phyloP scores from a whole-genome alignment of 2,888 invertebrate genomes.

The Tenodera sinensis region DNA sequence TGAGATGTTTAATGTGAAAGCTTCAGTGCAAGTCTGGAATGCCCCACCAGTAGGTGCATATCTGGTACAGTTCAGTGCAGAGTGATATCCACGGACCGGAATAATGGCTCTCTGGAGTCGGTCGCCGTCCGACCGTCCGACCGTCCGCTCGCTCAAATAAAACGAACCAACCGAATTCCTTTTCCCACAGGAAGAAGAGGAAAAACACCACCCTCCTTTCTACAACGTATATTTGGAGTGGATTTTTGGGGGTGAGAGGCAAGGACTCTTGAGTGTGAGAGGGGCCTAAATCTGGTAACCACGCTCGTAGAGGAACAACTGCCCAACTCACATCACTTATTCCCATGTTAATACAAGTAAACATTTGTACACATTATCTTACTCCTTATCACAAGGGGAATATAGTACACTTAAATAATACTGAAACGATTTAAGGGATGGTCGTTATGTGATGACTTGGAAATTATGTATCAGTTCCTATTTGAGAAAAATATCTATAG shows the following conservation, averaged over 20 bases:
- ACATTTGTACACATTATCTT: too few species aligned
- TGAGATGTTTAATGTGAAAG: background rate
- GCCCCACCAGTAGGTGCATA: too few species aligned
- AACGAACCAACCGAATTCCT: conserved; percentile 1
- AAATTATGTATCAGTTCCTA: too few species aligned
- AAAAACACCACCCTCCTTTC: background rate
- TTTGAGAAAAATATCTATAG: too few species aligned
- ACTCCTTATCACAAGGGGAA: too few species aligned
- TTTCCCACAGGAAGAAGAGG: background rate
- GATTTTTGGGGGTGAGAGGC: background rate
- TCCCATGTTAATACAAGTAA: too few species aligned
- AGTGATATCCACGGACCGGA: background rate
- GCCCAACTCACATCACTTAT: too few species aligned
- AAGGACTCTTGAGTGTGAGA: background rate
- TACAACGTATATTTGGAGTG: background rate
- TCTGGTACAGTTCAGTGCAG: background rate
- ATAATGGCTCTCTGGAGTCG: too few species aligned
- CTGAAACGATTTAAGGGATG: too few species aligned
- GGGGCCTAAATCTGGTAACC: background rate
- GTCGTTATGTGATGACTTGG: too few species aligned
- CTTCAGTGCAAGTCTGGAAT: background rate
- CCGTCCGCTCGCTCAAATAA: background rate
- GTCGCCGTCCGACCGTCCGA: background rate
- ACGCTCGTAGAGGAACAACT: too few species aligned
- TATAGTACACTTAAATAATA: too few species aligned